phyloP scores from a whole-genome alignment of 2,888 invertebrate species.

The Osmoderma eremita region DNA sequence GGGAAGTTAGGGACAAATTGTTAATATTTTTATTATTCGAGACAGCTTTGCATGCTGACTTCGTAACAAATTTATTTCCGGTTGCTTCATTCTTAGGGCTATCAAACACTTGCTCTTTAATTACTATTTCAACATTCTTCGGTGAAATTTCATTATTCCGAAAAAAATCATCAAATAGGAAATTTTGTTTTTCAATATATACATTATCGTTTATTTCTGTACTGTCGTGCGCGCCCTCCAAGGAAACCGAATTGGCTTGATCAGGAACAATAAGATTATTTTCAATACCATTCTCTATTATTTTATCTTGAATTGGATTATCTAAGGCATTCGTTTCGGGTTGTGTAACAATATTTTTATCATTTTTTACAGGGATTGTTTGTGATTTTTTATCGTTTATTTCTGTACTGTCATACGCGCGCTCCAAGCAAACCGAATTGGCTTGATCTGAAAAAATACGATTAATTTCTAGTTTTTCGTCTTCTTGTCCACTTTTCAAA shows the following conservation, averaged over 20 bases:
- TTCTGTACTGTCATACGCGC: background rate
- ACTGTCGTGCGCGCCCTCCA: background rate
- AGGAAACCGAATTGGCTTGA: background rate
- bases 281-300: background rate
- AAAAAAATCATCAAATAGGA: constrained; percentile 5
- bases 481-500: too few relatives aligned
- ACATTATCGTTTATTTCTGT: background rate
- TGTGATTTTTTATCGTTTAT: background rate
- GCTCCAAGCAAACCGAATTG: background rate
- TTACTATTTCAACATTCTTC: background rate
- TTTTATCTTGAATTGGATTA: background rate
- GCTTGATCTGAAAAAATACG: too few relatives aligned
- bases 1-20: too few relatives aligned
- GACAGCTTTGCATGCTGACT: too few relatives aligned
- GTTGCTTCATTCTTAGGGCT: too few relatives aligned
- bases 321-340: too few relatives aligned
- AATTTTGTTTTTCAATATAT: constrained; percentile 11
- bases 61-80: too few relatives aligned
- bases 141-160: background rate
- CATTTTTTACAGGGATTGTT: background rate
- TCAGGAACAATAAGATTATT: background rate
- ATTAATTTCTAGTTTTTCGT: background rate
- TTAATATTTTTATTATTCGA: too few relatives aligned
- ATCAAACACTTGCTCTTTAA: background rate
- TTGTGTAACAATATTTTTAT: too few relatives aligned